phyloP scores from a whole-genome alignment of 2,797 vertebrate genomes.

The Knipowitschia caucasica region DNA sequence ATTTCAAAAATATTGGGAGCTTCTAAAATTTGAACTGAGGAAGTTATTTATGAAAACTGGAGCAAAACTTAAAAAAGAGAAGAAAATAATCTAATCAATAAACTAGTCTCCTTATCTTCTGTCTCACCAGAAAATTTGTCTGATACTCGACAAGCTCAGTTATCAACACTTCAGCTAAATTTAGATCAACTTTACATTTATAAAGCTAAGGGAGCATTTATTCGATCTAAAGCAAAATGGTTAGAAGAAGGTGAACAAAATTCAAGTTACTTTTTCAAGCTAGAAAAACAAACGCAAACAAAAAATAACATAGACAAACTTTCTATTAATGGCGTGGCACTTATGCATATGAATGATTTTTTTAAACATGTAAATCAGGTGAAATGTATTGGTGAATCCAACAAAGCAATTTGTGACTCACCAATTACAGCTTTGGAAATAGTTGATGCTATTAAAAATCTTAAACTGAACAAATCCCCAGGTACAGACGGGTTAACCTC shows the following conservation, averaged over 20 bases:
- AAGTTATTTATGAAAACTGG: background rate
- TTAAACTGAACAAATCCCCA: background rate
- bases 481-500: background rate
- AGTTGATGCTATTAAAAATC: background rate
- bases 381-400: background rate
- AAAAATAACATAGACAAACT: background rate
- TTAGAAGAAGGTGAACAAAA: constrained; percentile 4
- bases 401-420: background rate
- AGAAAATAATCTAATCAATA: background rate
- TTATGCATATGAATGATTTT: background rate
- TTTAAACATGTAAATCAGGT: background rate
- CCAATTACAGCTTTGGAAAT: background rate
- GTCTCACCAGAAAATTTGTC: background rate
- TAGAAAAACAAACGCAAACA: constrained; percentile 1
- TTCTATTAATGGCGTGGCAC: background rate
- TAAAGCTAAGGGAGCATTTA: constrained; percentile 3
- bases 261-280: background rate
- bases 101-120: background rate
- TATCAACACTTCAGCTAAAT: background rate
- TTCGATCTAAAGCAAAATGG: background rate
- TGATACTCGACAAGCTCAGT: too few relatives aligned
- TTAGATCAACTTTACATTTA: background rate
- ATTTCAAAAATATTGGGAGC: background rate
- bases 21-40: background rate
- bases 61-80: background rate